phyloP scores from a whole-genome alignment of 2,797 vertebrate species.

The Centropyge bicolor region DNA sequence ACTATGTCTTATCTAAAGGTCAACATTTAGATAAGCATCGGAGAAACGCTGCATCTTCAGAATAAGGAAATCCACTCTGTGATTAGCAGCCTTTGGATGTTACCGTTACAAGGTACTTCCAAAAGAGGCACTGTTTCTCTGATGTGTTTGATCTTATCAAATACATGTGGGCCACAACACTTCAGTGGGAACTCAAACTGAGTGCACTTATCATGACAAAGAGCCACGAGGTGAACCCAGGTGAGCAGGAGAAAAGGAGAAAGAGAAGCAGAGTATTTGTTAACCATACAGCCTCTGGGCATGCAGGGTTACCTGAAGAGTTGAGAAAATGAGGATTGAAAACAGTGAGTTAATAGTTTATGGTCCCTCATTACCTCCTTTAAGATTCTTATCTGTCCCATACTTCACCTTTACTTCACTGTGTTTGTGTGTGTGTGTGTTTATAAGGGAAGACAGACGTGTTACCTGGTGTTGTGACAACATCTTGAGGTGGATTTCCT shows the following conservation, averaged over 20 bases:
- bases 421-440: slow-evolving; percentile 15
- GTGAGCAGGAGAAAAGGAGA: slow-evolving; percentile 61
- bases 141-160: slow-evolving; percentile 77
- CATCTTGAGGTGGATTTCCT: slow-evolving; percentile 13
- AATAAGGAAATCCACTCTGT: slow-evolving; percentile 62
- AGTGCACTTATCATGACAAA: slow-evolving; percentile 78
- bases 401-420: background rate
- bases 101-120: slow-evolving; percentile 55
- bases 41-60: slow-evolving; percentile 25
- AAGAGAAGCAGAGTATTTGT: slow-evolving; percentile 68
- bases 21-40: slow-evolving; percentile 65
- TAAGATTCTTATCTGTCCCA: slow-evolving; percentile 55
- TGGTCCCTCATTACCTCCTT: slow-evolving; percentile 44
- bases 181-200: slow-evolving; percentile 65
- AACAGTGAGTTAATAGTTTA: slow-evolving; percentile 61
- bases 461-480: slow-evolving; percentile 25
- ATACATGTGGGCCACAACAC: slow-evolving; percentile 64
- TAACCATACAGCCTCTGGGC: slow-evolving; percentile 65
- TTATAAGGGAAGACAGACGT: background rate
- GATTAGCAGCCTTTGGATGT: slow-evolving; percentile 58
- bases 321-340: slow-evolving; percentile 56
- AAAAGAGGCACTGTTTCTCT: slow-evolving; percentile 56
- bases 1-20: background rate
- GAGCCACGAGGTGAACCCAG: slow-evolving; percentile 61
- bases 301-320: slow-evolving; percentile 42